Evolutionary conservation across 2,113 vertebrate species (phyloP).

Genomic region (Tautogolabrus adspersus): DNA sequence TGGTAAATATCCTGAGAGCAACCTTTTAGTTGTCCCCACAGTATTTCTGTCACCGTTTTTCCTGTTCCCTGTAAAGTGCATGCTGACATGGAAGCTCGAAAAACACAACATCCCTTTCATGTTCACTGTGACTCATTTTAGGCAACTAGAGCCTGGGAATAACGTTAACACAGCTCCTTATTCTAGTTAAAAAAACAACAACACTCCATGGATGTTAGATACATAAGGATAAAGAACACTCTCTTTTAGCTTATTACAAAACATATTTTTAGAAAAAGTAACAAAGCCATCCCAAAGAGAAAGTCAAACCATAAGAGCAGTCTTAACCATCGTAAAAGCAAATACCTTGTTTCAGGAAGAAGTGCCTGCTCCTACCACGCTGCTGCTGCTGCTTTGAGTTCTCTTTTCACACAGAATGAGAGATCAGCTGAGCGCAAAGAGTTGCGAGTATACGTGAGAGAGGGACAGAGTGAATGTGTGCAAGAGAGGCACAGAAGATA

Average conservation of each 20-base stretch:
- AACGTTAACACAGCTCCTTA: slow-evolving; percentile 36
- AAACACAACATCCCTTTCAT: slow-evolving; percentile 65
- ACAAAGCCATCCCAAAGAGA: background rate
- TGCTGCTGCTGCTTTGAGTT: slow-evolving; percentile 67
- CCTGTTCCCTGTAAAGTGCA: slow-evolving; percentile 72
- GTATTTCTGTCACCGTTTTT: slow-evolving; percentile 67
- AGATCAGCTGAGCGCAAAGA: slow-evolving; percentile 62
- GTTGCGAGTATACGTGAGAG: slow-evolving; percentile 47
- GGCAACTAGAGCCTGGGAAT: slow-evolving; percentile 37
- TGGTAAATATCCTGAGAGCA: slow-evolving; percentile 61
- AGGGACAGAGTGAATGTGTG: slow-evolving; percentile 43
- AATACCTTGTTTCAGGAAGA: slow-evolving; percentile 76
- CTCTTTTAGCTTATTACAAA: background rate
- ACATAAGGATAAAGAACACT: background rate
- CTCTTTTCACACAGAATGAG: slow-evolving; percentile 66
- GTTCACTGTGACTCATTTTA: slow-evolving; percentile 57
- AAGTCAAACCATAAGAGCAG: slow-evolving; percentile 23
- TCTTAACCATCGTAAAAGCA: slow-evolving; percentile 32
- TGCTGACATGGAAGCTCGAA: slow-evolving; percentile 61
- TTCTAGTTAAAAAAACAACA: slow-evolving; percentile 24
- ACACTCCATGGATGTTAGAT: background rate
- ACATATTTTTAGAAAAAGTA: background rate
- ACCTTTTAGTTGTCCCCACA: slow-evolving; percentile 59
- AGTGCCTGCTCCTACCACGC: slow-evolving; percentile 66
- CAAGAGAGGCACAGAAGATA: slow-evolving; percentile 43